Evolutionary conservation across 23 tunicate genomes (phyloP).

Genomic region (Trididemnum miniatum): DNA sequence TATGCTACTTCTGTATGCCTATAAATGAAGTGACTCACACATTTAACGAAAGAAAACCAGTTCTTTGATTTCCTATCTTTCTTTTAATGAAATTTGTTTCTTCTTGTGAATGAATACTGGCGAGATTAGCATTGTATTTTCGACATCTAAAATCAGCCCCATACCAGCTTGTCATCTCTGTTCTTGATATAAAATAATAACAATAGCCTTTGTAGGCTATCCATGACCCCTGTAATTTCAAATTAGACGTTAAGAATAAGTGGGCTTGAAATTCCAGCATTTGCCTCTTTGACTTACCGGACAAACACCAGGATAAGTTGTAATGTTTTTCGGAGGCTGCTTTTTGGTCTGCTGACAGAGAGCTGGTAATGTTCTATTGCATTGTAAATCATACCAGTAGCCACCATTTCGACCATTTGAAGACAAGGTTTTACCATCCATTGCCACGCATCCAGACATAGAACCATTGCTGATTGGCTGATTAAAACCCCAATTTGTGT

Average conservation of each 20-base stretch:
- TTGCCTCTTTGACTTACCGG: slow-evolving; percentile 41
- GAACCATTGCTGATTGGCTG: slow-evolving; percentile 72
- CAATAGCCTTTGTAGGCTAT: slow-evolving; percentile 60
- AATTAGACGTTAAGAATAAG: background rate
- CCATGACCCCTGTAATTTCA: slow-evolving; percentile 43
- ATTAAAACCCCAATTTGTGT: slow-evolving; percentile 69
- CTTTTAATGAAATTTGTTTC: slow-evolving; percentile 70
- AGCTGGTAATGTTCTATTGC: slow-evolving; percentile 56
- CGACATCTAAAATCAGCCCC: slow-evolving; percentile 73
- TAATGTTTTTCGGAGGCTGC: slow-evolving; percentile 61
- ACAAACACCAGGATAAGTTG: slow-evolving; percentile 61
- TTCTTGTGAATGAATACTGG: slow-evolving; percentile 70
- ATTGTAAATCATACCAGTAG: slow-evolving; percentile 67
- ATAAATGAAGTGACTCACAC: too few species aligned
- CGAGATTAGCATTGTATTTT: slow-evolving; percentile 55
- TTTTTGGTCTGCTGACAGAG: slow-evolving; percentile 78
- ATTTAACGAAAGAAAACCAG: background rate
- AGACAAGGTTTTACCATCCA: slow-evolving; percentile 46
- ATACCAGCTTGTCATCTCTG: slow-evolving; percentile 69
- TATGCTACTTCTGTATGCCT: too few species aligned
- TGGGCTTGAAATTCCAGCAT: too few species aligned
- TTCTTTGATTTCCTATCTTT: background rate
- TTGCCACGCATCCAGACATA: slow-evolving; percentile 60
- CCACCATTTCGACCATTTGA: slow-evolving; percentile 39
- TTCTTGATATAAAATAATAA: slow-evolving; percentile 41